These are phyloP conservation scores for Caerostris extrusa DNA, from an alignment of 1,140 invertebrate species.

Conservation along the genomic window DNA sequence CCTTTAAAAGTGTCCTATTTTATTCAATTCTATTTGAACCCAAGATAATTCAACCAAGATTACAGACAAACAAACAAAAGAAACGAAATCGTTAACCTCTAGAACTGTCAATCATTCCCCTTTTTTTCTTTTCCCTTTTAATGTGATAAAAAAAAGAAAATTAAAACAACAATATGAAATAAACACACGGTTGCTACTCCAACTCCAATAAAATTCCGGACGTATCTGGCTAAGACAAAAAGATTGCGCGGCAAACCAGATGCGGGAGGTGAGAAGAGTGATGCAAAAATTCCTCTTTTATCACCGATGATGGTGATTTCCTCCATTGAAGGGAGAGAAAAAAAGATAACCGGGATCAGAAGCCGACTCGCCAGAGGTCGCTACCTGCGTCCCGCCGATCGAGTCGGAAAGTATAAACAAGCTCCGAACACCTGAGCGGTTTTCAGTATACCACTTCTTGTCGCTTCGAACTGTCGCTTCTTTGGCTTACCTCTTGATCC, in stretches of 20 bases:
- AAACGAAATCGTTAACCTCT: too few species aligned
- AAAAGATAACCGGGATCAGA: constrained; percentile 9
- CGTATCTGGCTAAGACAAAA: background rate
- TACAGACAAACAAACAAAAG: too few species aligned
- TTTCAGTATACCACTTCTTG: background rate
- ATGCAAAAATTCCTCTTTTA: background rate
- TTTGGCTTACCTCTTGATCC: background rate
- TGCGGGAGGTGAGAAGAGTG: too few species aligned
- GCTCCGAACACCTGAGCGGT: background rate
- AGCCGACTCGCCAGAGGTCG: background rate
- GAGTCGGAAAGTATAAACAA: background rate
- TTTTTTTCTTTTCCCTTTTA: too few species aligned
- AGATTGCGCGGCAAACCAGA: too few species aligned
- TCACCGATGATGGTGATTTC: background rate
- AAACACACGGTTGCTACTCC: too few species aligned
- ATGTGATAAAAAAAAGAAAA: too few species aligned
- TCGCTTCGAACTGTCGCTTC: background rate
- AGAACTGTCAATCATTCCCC: too few species aligned
- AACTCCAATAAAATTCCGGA: background rate
- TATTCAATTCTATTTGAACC: too few species aligned
- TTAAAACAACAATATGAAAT: too few species aligned
- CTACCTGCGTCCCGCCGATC: background rate
- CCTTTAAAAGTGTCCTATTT: too few species aligned
- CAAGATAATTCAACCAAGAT: too few species aligned
- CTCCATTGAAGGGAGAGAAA: background rate